These are phyloP conservation scores for Brachyrhaphis roseni DNA, from an alignment of 2,797 vertebrate species.

Conservation along the genomic window DNA sequence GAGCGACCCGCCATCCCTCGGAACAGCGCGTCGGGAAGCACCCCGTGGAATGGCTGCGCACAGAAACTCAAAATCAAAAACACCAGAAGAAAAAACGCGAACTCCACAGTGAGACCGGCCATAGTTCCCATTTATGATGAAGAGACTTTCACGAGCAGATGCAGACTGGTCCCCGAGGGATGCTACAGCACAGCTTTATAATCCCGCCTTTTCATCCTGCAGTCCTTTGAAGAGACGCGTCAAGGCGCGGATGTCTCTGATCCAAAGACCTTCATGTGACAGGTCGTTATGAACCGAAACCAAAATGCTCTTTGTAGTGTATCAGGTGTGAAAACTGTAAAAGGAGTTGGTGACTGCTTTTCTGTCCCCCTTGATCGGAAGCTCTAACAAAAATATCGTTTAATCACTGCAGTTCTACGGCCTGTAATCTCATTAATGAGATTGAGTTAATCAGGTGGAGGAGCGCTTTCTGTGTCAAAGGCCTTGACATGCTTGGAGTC, in stretches of 20 bases:
- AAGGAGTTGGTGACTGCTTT: slow-evolving; percentile 35
- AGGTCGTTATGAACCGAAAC: slow-evolving; percentile 79
- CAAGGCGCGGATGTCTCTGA: slow-evolving; percentile 20
- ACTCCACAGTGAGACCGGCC: slow-evolving; percentile 46
- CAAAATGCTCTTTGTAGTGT: slow-evolving; percentile 68
- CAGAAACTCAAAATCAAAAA: slow-evolving; percentile 26
- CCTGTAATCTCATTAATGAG: too few relatives aligned
- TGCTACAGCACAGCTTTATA: slow-evolving; percentile 29
- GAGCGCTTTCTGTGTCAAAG: neutral
- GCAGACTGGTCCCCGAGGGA: slow-evolving; percentile 38
- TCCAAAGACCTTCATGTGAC: slow-evolving; percentile 52
- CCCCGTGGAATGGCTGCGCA: slow-evolving; percentile 9
- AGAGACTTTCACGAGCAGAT: slow-evolving; percentile 21
- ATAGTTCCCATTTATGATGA: slow-evolving; percentile 39
- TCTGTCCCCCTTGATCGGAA: slow-evolving; percentile 67
- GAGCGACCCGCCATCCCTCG: slow-evolving; percentile 16
- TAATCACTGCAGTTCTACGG: too few relatives aligned
- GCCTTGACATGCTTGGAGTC: neutral
- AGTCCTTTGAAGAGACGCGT: slow-evolving; percentile 64
- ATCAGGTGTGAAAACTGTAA: slow-evolving; percentile 55
- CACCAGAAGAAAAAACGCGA: slow-evolving; percentile 54
- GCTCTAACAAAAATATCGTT: slow-evolving; percentile 65
- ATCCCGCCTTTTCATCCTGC: slow-evolving; percentile 16
- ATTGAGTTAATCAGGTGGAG: slow-evolving; percentile 1
- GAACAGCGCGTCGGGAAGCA: slow-evolving; percentile 39